Percentiles rank a stretch among this genome's conserved stretches.
Conservation (phyloP, 2,113 vertebrate genomes). For the Gymnobelideus leadbeateri region DNA sequence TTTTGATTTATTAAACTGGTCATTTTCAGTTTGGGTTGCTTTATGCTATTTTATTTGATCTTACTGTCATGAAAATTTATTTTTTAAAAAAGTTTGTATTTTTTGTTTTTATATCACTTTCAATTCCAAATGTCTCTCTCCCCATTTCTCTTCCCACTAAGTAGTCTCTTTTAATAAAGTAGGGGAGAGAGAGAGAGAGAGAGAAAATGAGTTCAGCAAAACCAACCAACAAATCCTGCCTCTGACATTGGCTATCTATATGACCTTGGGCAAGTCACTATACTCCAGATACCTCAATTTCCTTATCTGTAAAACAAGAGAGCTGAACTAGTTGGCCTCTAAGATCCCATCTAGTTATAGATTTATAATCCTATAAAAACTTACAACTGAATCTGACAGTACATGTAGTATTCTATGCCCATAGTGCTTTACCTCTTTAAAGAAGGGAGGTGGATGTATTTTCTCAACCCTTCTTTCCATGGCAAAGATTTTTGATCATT, state of each 20-base stretch:
- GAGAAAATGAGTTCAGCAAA: neutral
- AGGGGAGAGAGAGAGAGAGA: neutral
- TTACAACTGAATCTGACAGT: neutral
- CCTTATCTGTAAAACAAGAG: neutral
- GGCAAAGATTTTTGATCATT: neutral
- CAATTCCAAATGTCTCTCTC: neutral
- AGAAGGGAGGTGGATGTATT: neutral
- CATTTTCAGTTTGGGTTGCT: slow-evolving; percentile 49
- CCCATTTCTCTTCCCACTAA: neutral
- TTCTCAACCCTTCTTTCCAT: neutral
- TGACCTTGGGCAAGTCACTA: neutral
- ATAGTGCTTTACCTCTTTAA: neutral
- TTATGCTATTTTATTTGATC: slow-evolving; percentile 36
- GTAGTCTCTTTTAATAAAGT: neutral
- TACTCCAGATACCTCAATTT: neutral
- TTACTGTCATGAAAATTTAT: slow-evolving; percentile 51
- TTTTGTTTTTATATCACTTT: neutral
- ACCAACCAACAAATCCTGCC: too few relatives aligned
- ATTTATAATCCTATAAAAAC: neutral
- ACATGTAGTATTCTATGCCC: neutral
- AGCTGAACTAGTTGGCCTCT: neutral
- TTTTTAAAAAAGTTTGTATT: neutral
- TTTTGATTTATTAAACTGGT: slow-evolving; percentile 56
- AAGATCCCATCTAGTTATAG: neutral
- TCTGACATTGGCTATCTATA: neutral